Base-by-base conservation (phyloP, 2,113 vertebrate species). In the Bombycilla garrulus region DNA sequence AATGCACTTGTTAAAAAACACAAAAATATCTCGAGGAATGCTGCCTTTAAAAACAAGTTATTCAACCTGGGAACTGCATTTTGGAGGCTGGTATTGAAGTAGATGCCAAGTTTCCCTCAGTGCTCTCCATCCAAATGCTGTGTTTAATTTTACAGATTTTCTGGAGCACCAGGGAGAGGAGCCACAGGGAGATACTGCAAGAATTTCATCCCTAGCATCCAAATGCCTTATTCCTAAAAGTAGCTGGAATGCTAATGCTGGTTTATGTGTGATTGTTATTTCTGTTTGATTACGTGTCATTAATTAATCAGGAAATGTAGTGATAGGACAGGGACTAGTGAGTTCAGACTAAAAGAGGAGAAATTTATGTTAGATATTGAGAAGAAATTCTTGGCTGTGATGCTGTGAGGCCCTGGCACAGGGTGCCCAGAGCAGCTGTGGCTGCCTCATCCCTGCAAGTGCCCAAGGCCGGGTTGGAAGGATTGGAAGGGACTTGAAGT, bases 41-140 rank as follows among this genome's bases (percentile, higher is more conserved):
- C 73, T 76, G 92, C 92, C 66, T 93, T 81, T 64, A 61, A 81
- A 96, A 95, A 93, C 89, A 94, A 86, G 69, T 74, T 74, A 15
- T 40, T 86, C 65, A 45, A 88, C 85, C 92, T 93, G 70, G 86
- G 81, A 87, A 44, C 47, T 60, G 73, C 40, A 31, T 87, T 83
- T 76, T 95, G 93, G 91, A 96, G 84, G 61, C 89, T 85, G 93
- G 57, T 79, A 22, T 48, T 38, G 65, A 42, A 92, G 53, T 45
- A 31, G 89, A 2, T 10, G 86, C 95, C 93, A 93, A 89, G 35
- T 92, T 95, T 93, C 81, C 53, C 66, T 92, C 73, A 5, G 76
- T 56, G 77, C 57, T 67, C 44, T 64, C 57, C 3, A 0, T 85
- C 78, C 81, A 92, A 88, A 60, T 0, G 6, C 48, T 45, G 71